phyloP scores from a whole-genome alignment of 2,797 vertebrate species.

The Adrianichthys oophorus region DNA sequence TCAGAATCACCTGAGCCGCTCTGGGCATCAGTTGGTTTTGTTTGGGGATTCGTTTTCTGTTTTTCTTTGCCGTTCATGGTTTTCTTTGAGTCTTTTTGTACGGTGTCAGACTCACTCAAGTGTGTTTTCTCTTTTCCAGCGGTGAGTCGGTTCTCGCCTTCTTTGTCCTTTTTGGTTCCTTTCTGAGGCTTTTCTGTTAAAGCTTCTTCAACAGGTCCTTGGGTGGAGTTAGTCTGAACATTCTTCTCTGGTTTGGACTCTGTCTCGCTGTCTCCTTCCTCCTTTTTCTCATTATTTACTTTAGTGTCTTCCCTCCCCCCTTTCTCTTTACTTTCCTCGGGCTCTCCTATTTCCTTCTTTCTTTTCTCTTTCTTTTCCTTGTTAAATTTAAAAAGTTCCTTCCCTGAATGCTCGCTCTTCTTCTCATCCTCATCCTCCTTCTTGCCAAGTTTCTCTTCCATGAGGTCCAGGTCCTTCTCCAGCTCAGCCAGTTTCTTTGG shows the following conservation, averaged over 20 bases:
- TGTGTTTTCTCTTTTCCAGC: slow-evolving; percentile 35
- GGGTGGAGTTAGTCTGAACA: no score
- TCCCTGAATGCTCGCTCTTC: slow-evolving; percentile 23
- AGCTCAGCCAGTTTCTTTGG: slow-evolving; percentile 68
- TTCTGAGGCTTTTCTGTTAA: slow-evolving; percentile 31
- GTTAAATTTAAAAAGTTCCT: slow-evolving; percentile 14
- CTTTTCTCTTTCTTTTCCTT: slow-evolving; percentile 17
- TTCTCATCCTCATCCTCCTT: slow-evolving; percentile 49
- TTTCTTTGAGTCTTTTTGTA: slow-evolving; percentile 10
- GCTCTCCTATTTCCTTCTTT: background rate
- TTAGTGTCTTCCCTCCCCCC: background rate
- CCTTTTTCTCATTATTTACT: background rate
- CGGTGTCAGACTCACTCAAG: slow-evolving; percentile 5
- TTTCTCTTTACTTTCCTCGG: background rate
- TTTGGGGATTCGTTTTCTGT: slow-evolving; percentile 13
- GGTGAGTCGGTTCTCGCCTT: slow-evolving; percentile 33
- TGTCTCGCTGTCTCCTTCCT: slow-evolving; percentile 1
- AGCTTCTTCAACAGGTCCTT: background rate
- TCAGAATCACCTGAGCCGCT: slow-evolving; percentile 4
- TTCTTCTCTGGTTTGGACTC: background rate
- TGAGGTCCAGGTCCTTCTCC: slow-evolving; percentile 71
- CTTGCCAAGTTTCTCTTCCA: slow-evolving; percentile 72
- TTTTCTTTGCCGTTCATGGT: slow-evolving; percentile 15
- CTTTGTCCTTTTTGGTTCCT: slow-evolving; percentile 50
- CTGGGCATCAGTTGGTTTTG: slow-evolving; percentile 5